Evolutionary conservation across 2,888 invertebrate genomes (phyloP).

Genomic region (Lymantria monacha): DNA sequence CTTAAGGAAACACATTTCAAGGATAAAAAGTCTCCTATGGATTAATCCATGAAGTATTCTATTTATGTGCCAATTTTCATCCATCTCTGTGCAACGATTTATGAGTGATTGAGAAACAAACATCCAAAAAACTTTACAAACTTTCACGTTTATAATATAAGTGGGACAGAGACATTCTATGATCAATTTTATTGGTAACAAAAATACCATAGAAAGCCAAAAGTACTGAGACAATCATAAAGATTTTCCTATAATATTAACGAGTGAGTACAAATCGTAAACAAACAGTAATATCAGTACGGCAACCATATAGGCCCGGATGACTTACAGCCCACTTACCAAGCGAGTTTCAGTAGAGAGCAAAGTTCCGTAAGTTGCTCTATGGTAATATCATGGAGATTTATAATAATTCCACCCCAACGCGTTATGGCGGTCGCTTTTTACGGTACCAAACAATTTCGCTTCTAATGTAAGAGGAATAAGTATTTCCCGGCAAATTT

Average conservation of each 20-base stretch:
- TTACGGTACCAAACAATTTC: constrained; percentile 67
- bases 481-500: constrained; percentile 47
- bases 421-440: constrained; percentile 63
- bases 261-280: constrained; percentile 38
- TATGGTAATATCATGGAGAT: constrained; percentile 80
- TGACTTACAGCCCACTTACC: constrained; percentile 78
- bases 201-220: too few species aligned
- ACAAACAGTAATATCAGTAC: constrained; percentile 46
- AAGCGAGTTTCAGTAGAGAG: constrained; percentile 63
- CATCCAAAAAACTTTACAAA: too few species aligned
- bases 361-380: constrained; percentile 75
- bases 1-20: too few species aligned
- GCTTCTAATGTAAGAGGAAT: constrained; percentile 57
- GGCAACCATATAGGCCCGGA: constrained; percentile 51
- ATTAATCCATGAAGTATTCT: too few species aligned
- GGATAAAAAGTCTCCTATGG: too few species aligned
- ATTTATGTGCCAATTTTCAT: too few species aligned
- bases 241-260: neutral
- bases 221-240: too few species aligned
- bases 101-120: too few species aligned
- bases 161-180: too few species aligned
- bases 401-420: constrained; percentile 75
- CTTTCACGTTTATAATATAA: too few species aligned
- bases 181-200: too few species aligned
- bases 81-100: too few species aligned